phyloP scores from a whole-genome alignment of 2,888 invertebrate species.

The Megamerina dolium region DNA sequence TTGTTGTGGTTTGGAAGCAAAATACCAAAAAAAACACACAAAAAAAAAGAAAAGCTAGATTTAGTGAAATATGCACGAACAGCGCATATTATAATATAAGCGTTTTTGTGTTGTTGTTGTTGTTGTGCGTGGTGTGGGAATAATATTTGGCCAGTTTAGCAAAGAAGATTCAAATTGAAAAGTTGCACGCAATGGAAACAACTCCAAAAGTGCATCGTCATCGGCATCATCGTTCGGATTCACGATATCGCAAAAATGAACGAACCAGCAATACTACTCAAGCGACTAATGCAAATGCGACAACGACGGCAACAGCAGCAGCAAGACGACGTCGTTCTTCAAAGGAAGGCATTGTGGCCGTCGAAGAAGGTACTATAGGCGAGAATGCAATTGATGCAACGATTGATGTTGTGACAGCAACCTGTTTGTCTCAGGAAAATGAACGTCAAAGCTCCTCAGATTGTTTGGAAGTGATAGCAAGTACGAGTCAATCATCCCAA shows the following conservation, averaged over 20 bases:
- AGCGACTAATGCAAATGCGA: too few relatives aligned
- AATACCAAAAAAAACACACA: too few relatives aligned
- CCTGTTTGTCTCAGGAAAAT: slow-evolving; percentile 22
- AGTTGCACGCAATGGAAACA: slow-evolving; percentile 49
- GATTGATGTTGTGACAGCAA: slow-evolving; percentile 21
- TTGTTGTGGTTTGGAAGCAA: too few relatives aligned
- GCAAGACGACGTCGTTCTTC: slow-evolving; percentile 8
- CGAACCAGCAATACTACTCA: slow-evolving; percentile 16
- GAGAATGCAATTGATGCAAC: slow-evolving; percentile 14
- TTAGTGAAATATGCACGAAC: too few relatives aligned
- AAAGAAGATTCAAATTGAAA: too few relatives aligned
- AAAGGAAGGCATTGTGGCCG: slow-evolving; percentile 14
- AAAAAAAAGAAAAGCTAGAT: too few relatives aligned
- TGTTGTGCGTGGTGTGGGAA: too few relatives aligned
- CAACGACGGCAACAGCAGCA: slow-evolving; percentile 7
- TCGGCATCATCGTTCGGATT: slow-evolving; percentile 44
- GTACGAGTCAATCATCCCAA: slow-evolving; percentile 24
- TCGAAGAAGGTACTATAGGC: slow-evolving; percentile 24
- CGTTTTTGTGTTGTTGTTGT: too few relatives aligned
- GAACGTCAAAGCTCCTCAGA: slow-evolving; percentile 32
- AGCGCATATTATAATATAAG: too few relatives aligned
- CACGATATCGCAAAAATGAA: slow-evolving; percentile 30
- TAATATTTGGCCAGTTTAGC: too few relatives aligned
- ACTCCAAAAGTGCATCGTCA: slow-evolving; percentile 48
- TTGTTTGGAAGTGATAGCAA: slow-evolving; percentile 23